Evolutionary conservation across 2,797 vertebrate genomes (phyloP).

Genomic region (Gallinago nigripennis): DNA sequence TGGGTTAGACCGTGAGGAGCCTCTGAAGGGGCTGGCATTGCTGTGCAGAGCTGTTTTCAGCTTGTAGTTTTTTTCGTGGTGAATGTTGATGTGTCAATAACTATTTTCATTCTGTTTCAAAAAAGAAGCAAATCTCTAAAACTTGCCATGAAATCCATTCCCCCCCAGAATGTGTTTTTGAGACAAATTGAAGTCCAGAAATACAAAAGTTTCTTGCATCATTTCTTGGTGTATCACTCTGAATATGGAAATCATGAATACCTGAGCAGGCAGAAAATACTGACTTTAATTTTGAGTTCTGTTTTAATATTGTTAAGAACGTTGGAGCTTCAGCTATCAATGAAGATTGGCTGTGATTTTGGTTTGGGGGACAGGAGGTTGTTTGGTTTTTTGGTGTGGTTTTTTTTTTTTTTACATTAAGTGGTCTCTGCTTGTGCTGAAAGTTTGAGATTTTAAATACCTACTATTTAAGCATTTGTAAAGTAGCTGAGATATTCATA

Average conservation of each 20-base stretch:
- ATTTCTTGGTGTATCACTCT: neutral
- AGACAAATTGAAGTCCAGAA: neutral
- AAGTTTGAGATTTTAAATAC: neutral
- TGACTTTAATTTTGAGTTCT: neutral
- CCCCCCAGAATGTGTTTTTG: neutral
- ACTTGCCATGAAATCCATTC: neutral
- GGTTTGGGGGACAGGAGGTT: neutral
- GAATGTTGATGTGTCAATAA: neutral
- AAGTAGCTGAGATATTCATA: neutral
- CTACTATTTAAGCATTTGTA: neutral
- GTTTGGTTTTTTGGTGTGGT: too few relatives aligned
- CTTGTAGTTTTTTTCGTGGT: neutral
- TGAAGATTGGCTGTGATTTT: neutral
- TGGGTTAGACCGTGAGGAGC: neutral
- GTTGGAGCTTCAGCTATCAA: neutral
- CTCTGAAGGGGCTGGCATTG: neutral
- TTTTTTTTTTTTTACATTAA: neutral
- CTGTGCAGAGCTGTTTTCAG: neutral
- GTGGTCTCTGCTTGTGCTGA: neutral
- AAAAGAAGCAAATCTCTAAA: neutral
- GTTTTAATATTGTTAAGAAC: neutral
- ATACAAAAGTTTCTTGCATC: neutral
- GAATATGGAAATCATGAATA: neutral
- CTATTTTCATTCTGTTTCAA: neutral
- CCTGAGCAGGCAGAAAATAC: neutral